phyloP scores from a whole-genome alignment of 2,888 invertebrate species.

The Sisyra terminalis region DNA sequence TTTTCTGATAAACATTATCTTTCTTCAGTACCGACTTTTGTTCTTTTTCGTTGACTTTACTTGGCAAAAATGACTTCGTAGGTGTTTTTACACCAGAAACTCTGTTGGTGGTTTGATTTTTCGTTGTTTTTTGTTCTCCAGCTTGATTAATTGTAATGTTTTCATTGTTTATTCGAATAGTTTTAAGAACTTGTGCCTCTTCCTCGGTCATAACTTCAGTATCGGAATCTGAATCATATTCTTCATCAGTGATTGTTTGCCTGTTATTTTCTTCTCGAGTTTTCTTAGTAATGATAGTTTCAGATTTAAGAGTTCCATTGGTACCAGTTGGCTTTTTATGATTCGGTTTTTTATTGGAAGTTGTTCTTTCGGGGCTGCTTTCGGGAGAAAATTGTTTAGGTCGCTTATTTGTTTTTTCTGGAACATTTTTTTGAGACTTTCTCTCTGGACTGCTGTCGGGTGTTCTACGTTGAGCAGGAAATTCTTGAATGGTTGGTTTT shows the following conservation, averaged over 20 bases:
- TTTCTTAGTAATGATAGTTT: not conserved
- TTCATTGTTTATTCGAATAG: not conserved
- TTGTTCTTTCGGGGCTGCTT: constrained; percentile 13
- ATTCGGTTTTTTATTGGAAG: constrained; percentile 9
- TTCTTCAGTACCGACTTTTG: constrained; percentile 8
- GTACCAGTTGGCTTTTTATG: not conserved
- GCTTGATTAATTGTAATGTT: constrained; percentile 3
- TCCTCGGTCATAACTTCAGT: not conserved
- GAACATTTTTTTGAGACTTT: constrained; percentile 9
- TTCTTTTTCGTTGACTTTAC: not conserved
- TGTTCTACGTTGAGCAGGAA: constrained; percentile 9
- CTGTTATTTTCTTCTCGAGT: not conserved
- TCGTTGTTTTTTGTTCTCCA: not conserved
- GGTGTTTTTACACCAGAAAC: constrained; percentile 6
- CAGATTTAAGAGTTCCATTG: not conserved
- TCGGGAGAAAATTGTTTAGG: constrained; percentile 11
- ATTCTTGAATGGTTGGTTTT: constrained; percentile 8
- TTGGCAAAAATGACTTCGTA: constrained; percentile 1
- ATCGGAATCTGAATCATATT: not conserved
- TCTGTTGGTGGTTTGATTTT: constrained; percentile 4
- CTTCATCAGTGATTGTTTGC: not conserved
- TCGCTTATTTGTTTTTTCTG: constrained; percentile 9
- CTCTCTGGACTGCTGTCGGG: constrained; percentile 11
- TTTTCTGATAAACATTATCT: constrained; percentile 4
- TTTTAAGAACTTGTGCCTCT: not conserved